Percentiles rank a stretch among this genome's conserved stretches.
phyloP scores from a whole-genome alignment of 1,140 invertebrate species.

The Aphelenchoides avenae region DNA sequence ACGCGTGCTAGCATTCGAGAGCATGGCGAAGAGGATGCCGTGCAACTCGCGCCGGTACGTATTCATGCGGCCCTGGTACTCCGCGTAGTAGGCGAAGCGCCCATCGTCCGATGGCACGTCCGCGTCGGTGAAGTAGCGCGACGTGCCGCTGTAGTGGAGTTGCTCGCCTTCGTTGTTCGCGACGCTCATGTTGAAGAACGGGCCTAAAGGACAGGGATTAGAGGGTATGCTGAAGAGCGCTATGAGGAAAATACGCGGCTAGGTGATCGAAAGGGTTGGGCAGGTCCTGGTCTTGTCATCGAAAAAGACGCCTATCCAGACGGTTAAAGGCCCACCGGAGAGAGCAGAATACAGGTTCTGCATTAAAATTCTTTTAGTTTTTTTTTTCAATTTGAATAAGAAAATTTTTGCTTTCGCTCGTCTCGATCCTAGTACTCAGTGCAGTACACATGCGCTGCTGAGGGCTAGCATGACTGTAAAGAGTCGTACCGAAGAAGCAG shows the following conservation, averaged over 20 bases:
- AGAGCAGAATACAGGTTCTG: no score
- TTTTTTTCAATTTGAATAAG: no score
- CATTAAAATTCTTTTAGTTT: no score
- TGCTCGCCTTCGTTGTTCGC: conserved; percentile 67
- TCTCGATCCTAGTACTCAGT: no score
- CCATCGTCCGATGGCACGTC: conserved; percentile 20
- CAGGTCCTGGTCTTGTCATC: no score
- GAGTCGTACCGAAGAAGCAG: no score
- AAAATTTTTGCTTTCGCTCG: no score
- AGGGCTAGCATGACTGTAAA: no score
- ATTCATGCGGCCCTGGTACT: conserved; percentile 8
- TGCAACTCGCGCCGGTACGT: conserved; percentile 66
- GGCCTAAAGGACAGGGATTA: conserved; percentile 81
- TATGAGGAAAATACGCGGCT: conserved; percentile 68
- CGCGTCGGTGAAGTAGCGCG: conserved; percentile 13
- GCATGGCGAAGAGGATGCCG: conserved; percentile 75
- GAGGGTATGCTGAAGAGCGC: conserved; percentile 77
- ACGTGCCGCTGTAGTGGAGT: conserved; percentile 3
- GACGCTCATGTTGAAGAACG: conserved; percentile 77
- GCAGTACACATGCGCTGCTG: no score
- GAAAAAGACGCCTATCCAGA: no score
- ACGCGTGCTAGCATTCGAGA: conserved; percentile 75
- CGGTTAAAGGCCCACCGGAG: no score
- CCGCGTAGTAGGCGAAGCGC: conserved; percentile 18
- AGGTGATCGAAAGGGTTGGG: no score